Percentiles rank a stretch among this genome's conserved stretches.
These are phyloP conservation scores for Drosophila eugracilis DNA, from an alignment of 1,140 invertebrate genomes.

Conservation along the genomic window DNA sequence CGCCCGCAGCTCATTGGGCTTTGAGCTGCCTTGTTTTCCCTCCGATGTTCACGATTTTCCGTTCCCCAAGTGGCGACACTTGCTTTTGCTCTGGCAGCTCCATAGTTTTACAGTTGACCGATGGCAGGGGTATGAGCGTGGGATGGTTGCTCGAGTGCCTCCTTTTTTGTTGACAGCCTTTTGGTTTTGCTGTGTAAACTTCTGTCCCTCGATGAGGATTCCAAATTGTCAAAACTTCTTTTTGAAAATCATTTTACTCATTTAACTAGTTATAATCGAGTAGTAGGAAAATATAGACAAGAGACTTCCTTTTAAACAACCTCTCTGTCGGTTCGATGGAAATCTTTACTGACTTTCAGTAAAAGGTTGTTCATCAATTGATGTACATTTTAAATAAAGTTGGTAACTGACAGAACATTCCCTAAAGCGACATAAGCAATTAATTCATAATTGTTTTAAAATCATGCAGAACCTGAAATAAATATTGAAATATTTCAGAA, in stretches of 20 bases:
- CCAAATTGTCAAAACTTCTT: not conserved
- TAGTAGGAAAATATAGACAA: too few relatives aligned
- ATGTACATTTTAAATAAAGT: not conserved
- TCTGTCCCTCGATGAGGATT: slow-evolving; percentile 4
- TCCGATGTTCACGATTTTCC: slow-evolving; percentile 29
- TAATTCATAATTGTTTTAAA: not conserved
- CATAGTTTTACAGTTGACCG: slow-evolving; percentile 35
- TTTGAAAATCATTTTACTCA: too few relatives aligned
- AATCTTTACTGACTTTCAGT: not conserved
- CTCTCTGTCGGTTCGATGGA: too few relatives aligned
- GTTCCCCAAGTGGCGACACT: slow-evolving; percentile 25
- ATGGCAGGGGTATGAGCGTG: slow-evolving; percentile 10
- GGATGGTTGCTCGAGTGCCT: not conserved
- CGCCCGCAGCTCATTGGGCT: slow-evolving; percentile 41
- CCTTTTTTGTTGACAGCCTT: slow-evolving; percentile 31
- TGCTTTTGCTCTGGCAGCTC: slow-evolving; percentile 4
- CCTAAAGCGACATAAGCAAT: not conserved
- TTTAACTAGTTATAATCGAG: too few relatives aligned
- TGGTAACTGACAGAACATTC: not conserved
- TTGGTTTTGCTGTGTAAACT: slow-evolving; percentile 24
- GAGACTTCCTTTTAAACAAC: too few relatives aligned
- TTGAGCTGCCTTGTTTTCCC: slow-evolving; percentile 35
- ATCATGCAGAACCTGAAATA: not conserved
- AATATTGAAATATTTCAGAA: not conserved
- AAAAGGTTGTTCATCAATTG: too few relatives aligned